Conservation (phyloP, 2,888 invertebrate genomes). For the Sarcophaga rosellei region DNA sequence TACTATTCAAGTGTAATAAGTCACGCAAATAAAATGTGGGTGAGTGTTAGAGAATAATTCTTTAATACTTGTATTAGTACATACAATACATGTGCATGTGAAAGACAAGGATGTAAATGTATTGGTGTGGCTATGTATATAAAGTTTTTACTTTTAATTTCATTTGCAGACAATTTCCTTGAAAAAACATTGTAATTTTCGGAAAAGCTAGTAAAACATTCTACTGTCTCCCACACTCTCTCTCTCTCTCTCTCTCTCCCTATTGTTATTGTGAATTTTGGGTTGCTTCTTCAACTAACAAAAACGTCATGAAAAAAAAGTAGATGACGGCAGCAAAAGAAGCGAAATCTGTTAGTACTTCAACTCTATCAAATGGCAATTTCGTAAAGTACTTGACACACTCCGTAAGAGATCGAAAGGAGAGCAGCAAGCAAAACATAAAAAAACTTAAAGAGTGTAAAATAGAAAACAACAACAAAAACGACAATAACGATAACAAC, state of each 20-base stretch:
- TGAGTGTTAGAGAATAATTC: too few relatives aligned
- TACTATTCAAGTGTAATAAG: too few relatives aligned
- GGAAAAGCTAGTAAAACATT: neutral
- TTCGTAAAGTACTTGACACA: conserved; percentile 63
- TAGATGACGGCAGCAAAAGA: conserved; percentile 1
- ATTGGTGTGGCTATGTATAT: neutral
- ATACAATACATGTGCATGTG: neutral
- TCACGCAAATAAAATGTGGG: too few relatives aligned
- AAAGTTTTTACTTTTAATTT: conserved; percentile 60
- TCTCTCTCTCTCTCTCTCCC: neutral
- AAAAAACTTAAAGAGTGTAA: conserved; percentile 18
- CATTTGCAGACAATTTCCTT: conserved; percentile 62
- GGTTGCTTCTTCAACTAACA: neutral
- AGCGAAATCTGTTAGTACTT: conserved; percentile 53
- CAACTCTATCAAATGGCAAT: conserved; percentile 66
- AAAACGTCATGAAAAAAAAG: neutral
- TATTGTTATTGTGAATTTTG: neutral
- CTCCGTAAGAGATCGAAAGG: conserved; percentile 21
- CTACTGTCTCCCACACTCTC: neutral
- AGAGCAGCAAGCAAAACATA: conserved; percentile 3
- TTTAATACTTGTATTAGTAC: too few relatives aligned
- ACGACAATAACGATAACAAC: too few relatives aligned
- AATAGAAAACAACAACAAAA: too few relatives aligned
- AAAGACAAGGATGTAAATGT: neutral
- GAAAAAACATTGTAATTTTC: conserved; percentile 45